Evolutionary conservation across 2,113 vertebrate species (phyloP).

Genomic region (Mugil cephalus): DNA sequence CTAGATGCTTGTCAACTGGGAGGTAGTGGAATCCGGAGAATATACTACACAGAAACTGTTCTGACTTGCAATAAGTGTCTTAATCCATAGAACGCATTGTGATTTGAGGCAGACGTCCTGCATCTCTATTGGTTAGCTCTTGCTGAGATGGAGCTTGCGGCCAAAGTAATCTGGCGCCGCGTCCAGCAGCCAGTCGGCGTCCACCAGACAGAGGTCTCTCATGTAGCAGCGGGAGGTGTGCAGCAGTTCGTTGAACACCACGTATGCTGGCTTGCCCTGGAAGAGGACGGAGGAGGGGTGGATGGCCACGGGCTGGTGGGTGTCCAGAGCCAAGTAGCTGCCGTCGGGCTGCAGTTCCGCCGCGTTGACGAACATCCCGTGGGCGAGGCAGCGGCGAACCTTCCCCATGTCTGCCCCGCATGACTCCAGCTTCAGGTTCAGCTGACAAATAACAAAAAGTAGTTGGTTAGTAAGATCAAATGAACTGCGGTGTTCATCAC

Average conservation of each 20-base stretch:
- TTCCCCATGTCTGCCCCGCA: conserved; percentile 83
- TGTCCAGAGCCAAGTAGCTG: conserved; percentile 88
- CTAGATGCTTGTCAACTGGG: conserved; percentile 38
- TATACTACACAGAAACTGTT: conserved; percentile 9
- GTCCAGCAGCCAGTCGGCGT: conserved; percentile 91
- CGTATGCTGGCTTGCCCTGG: conserved; percentile 91
- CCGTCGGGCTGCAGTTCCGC: conserved; percentile 93
- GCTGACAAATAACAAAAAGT: conserved; percentile 72
- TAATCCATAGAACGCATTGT: not conserved
- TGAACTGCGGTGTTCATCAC: not conserved
- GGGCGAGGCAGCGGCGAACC: conserved; percentile 93
- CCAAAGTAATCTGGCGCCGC: conserved; percentile 92
- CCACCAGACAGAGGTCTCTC: conserved; percentile 93
- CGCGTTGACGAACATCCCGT: conserved; percentile 92
- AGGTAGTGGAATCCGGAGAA: conserved; percentile 64
- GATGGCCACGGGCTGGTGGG: conserved; percentile 91
- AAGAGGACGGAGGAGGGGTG: conserved; percentile 96
- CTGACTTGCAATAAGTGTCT: conserved; percentile 7
- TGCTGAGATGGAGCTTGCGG: conserved; percentile 83
- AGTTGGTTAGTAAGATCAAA: not conserved
- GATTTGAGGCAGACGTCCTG: not conserved
- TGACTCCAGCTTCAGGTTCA: conserved; percentile 89
- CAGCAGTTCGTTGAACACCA: conserved; percentile 92
- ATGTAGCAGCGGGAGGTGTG: conserved; percentile 96
- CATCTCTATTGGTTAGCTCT: conserved; percentile 73